Percentiles rank a stretch among this genome's conserved stretches.
These are phyloP conservation scores for Pseudeuparius sepicola DNA, from an alignment of 2,888 invertebrate species.

Conservation along the genomic window DNA sequence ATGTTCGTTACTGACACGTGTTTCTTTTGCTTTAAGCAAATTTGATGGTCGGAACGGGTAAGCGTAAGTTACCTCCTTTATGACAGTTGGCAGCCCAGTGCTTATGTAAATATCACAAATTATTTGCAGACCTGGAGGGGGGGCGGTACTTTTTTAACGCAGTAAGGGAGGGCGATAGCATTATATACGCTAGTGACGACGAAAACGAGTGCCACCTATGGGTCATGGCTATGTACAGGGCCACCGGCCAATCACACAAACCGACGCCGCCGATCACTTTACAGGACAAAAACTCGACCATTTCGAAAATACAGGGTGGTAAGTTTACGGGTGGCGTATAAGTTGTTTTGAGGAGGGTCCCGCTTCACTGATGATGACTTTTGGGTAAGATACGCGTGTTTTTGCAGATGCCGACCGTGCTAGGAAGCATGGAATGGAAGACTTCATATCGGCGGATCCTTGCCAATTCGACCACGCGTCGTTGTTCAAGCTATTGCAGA, in stretches of 20 bases:
- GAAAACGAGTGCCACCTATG: conserved; percentile 97
- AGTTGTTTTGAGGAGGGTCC: no score
- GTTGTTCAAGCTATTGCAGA: conserved; percentile 86
- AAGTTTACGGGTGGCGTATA: no score
- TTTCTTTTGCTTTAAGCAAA: conserved; percentile 53
- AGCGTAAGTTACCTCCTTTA: conserved; percentile 39
- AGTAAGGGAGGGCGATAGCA: conserved; percentile 95
- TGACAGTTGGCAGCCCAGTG: conserved; percentile 17
- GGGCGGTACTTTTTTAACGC: conserved; percentile 97
- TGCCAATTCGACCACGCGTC: conserved; percentile 94
- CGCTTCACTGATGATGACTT: no score
- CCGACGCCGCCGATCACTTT: conserved; percentile 82
- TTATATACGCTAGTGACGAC: conserved; percentile 91
- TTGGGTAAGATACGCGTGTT: no score
- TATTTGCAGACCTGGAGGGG: conserved; percentile 71
- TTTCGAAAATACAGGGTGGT: conserved; percentile 87
- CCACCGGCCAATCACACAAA: conserved; percentile 99
- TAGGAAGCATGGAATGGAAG: conserved; percentile 98
- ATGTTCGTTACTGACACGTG: no score
- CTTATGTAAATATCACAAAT: conserved; percentile 21
- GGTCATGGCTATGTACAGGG: conserved; percentile 99
- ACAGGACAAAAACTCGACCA: conserved; percentile 74
- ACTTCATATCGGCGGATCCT: conserved; percentile 98
- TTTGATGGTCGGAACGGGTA: conserved; percentile 87
- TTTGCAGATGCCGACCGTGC: conserved; percentile 83